Base-by-base conservation (phyloP, 2,888 invertebrate genomes). In the Prosapia bicincta region DNA sequence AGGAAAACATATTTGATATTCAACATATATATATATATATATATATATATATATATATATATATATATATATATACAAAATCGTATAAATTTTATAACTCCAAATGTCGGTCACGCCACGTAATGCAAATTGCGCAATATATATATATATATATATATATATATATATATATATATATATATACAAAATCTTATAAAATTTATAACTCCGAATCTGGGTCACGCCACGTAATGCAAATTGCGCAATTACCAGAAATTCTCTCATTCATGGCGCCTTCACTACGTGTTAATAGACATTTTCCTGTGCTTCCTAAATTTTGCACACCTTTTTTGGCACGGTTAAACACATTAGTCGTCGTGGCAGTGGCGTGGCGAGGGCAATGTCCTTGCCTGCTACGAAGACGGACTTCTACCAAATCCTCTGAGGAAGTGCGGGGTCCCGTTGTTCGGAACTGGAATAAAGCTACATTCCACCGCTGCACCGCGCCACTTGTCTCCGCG, bases 271-370 rank as follows among this genome's bases (percentile, higher is more conserved):
- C 54, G 20, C 20, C 20, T 54, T 20, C 20, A 3, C n/a, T 20
- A 54, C 54, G 54, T 54, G 54, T 5, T 54, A 54, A 54, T 54
- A 20, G 20, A 5, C 20, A 54, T 54, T 54, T 54, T 54, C 54
- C 54, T 54, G 54, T 54, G 20, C 54, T 20, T 54, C 54, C 54
- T 54, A 54, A 54, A 54, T 54, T 54, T 54, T 20, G 54, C 54
- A 54, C 54, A 54, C 54, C 54, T 54, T 54, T 54, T 54, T 54
- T 54, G 54, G 54, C 54, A 54, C 54, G 54, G 54, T 54, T n/a
- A 13, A 13, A 38, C 13, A 7, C 38, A 38, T 38, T 38, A 38
- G 38, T 6, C 13, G 15, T 13, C 38, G 9, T 15, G 2, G 10
- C 15, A 38, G 2, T 9, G 54, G 3, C 20, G 54, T 20, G 54